Evolutionary conservation across 2,888 invertebrate genomes (phyloP), one percentile per base, ranked within the genome.

Genomic region (Phoenoteleia sp.): DNA sequence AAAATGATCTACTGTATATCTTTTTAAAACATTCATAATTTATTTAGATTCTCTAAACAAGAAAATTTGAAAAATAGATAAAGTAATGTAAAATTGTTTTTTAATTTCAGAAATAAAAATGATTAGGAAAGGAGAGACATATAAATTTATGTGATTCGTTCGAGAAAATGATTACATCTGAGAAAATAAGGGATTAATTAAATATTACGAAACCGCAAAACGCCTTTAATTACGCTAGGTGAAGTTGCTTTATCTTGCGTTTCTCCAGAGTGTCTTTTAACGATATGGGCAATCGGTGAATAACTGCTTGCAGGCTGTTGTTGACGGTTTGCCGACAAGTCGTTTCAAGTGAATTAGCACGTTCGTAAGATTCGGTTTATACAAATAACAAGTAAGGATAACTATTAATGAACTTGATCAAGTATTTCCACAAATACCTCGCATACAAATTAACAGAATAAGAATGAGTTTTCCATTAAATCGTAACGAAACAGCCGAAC

Each of bases 351-450:
- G 39, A 25, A 45, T 36, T 33, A 72, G 36, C 17, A 33, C 25
- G 5, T 27, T 54, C 13, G 36, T 23, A 47, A 45, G 47, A 15
- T 47, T 72, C 9, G 15, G 27, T 72, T 72, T 11, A n/a, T n/a
- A n/a, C n/a, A 72, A 72, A 36, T 72, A 60, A 47, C 13, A 47
- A 60, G 7, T 72, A 72, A 72, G 72, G 49, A n/a, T 74, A 74
- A n/a, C 49, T 54, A 25, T 62, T 72, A 60, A 72, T 49, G 36
- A 72, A 72, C 45, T 75, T 66, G 42, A 67, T 49, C 58, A 58
- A 76, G 76, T 79, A 60, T 69, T 69, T 62, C 19, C 60, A 69
- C 62, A 27, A 52, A 49, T 79, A 79, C 77, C 77, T 79, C 77
- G 77, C 76, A 77, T 45, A 67, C 49, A 69, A 62, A 79, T 52